Evolutionary conservation across 1,140 invertebrate genomes (phyloP).

Genomic region (Dendroctonus valens): DNA sequence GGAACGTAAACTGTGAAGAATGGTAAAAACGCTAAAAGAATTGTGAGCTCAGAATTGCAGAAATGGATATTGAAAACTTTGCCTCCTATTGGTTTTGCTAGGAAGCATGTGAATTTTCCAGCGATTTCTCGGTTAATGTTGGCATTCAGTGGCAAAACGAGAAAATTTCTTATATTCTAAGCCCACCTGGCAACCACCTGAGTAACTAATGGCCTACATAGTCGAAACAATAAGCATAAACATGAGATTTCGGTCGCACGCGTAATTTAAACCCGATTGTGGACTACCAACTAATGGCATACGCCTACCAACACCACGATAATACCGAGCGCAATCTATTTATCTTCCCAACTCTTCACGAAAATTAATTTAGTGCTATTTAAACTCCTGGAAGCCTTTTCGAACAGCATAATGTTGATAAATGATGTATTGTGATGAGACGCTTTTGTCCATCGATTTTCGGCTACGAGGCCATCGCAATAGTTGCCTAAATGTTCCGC

Average conservation of each 20-base stretch:
- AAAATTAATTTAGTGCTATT: constrained; percentile 30
- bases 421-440: constrained; percentile 23
- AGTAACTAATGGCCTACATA: not conserved
- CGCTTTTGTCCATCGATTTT: constrained; percentile 13
- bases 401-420: constrained; percentile 19
- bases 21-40: not conserved
- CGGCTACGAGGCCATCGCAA: not conserved
- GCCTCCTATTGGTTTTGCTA: not conserved
- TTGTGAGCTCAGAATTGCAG: not conserved
- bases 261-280: constrained; percentile 24
- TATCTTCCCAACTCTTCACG: constrained; percentile 25
- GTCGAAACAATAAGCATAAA: not conserved
- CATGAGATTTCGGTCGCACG: not conserved
- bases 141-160: not conserved
- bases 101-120: not conserved
- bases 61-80: not conserved
- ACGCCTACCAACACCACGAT: constrained; percentile 20
- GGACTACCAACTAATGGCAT: constrained; percentile 25
- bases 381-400: constrained; percentile 21
- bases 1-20: not conserved
- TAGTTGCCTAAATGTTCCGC: not conserved
- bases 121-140: not conserved
- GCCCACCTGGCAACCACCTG: not conserved
- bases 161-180: not conserved
- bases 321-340: constrained; percentile 14